Percentiles rank a stretch among this genome's conserved stretches.
These are phyloP conservation scores for Daboia siamensis DNA, from an alignment of 2,113 vertebrate species.

Conservation along the genomic window DNA sequence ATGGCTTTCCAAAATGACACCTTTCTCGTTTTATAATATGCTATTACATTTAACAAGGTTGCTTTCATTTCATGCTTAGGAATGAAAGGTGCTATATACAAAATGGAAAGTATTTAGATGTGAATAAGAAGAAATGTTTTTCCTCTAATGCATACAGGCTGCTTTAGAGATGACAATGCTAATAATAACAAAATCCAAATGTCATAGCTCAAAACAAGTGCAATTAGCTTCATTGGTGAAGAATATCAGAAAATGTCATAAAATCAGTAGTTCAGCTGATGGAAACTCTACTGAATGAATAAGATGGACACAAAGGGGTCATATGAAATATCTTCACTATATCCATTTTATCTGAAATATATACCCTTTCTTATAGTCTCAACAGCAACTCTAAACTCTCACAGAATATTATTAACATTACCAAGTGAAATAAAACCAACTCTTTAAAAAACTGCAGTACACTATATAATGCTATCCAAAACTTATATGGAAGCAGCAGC, in stretches of 20 bases:
- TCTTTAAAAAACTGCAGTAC: not conserved
- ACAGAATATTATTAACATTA: not conserved
- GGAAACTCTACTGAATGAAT: not conserved
- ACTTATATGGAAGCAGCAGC: not conserved
- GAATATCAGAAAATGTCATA: not conserved
- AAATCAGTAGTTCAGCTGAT: not conserved
- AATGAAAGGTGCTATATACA: not conserved
- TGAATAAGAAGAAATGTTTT: conserved; percentile 3
- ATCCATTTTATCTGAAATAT: not conserved
- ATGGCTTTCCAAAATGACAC: conserved; percentile 15
- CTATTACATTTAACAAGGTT: conserved; percentile 2
- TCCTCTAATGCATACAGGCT: not conserved
- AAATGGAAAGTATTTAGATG: not conserved
- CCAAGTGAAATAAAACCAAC: not conserved
- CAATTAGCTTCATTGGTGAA: conserved; percentile 5
- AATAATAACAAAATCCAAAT: conserved; percentile 5
- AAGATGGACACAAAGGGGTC: not conserved
- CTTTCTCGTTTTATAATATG: not conserved
- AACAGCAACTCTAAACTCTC: not conserved
- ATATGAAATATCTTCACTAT: not conserved
- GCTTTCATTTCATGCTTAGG: not conserved
- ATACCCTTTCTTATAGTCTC: not conserved
- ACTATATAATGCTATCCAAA: not conserved
- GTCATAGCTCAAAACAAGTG: not conserved
- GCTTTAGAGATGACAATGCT: not conserved